A percentile compares a stretch with the other conserved stretches of the same genome.
These are phyloP conservation scores for Dione vanillae DNA, from an alignment of 2,888 invertebrate genomes.

Conservation along the genomic window DNA sequence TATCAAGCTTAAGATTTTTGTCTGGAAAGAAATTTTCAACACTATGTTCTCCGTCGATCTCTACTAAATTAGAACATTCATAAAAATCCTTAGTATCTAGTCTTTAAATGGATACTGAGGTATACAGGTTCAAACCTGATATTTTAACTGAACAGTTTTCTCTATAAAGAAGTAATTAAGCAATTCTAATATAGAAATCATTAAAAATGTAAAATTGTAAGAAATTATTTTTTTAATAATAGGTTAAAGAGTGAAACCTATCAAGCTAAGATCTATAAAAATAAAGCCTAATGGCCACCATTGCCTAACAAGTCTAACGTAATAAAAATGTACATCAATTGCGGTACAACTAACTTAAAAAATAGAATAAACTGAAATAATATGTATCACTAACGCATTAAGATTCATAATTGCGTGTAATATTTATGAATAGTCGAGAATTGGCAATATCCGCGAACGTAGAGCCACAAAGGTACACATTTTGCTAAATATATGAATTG, in stretches of 20 bases:
- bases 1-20: no score
- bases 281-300: conserved; percentile 29
- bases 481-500: conserved; percentile 28
- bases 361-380: conserved; percentile 40
- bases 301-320: conserved; percentile 46
- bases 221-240: neutral
- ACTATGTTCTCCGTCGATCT: no score
- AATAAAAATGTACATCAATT: conserved; percentile 49
- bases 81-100: no score
- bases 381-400: conserved; percentile 39
- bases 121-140: no score
- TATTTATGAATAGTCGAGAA: conserved; percentile 47
- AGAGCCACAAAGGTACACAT: conserved; percentile 38
- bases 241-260: conserved; percentile 13
- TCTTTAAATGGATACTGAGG: no score
- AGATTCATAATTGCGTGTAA: conserved; percentile 45
- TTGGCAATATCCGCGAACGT: conserved; percentile 49
- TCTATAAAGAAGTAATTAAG: no score
- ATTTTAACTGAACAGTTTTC: no score
- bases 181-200: no score
- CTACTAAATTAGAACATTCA: no score
- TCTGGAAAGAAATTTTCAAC: neutral
- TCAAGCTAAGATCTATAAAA: conserved; percentile 3
- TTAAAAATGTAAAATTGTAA: no score
- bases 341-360: conserved; percentile 40